Evolutionary conservation across 2,888 invertebrate species (phyloP).

Genomic region (Ganaspis brasiliensis): DNA sequence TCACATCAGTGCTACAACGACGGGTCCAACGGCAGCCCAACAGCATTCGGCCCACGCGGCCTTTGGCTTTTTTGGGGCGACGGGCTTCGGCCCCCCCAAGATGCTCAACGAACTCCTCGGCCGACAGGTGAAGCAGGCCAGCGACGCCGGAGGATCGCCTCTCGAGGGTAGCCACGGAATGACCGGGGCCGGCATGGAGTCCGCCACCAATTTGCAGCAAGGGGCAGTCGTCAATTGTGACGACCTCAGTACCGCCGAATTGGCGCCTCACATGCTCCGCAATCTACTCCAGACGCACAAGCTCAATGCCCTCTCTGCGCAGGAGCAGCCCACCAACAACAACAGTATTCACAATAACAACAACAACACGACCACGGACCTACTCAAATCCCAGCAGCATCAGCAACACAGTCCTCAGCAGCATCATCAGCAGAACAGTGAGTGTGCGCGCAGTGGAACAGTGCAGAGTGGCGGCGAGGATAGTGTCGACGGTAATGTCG

Average conservation of each 20-base stretch:
- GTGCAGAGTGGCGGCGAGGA: constrained; percentile 80
- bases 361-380: constrained; percentile 81
- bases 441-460: constrained; percentile 79
- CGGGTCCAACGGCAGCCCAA: constrained; percentile 82
- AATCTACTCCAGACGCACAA: constrained; percentile 95
- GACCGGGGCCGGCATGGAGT: constrained; percentile 81
- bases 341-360: constrained; percentile 82
- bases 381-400: constrained; percentile 81
- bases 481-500: constrained; percentile 76
- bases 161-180: constrained; percentile 81
- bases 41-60: constrained; percentile 84
- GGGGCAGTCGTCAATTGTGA: constrained; percentile 83
- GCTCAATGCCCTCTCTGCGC: constrained; percentile 89
- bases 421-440: constrained; percentile 78
- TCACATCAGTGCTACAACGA: constrained; percentile 81
- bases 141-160: constrained; percentile 83
- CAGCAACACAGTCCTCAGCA: constrained; percentile 81
- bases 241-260: constrained; percentile 82
- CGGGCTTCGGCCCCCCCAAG: constrained; percentile 93
- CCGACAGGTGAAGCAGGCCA: constrained; percentile 88
- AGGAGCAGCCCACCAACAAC: constrained; percentile 83
- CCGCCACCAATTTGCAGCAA: constrained; percentile 75
- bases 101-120: constrained; percentile 95
- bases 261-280: constrained; percentile 92
- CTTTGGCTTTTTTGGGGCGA: constrained; percentile 91